These are phyloP conservation scores for Spinus olivaceus DNA, from an alignment of 2,797 vertebrate genomes.

Conservation along the genomic window DNA sequence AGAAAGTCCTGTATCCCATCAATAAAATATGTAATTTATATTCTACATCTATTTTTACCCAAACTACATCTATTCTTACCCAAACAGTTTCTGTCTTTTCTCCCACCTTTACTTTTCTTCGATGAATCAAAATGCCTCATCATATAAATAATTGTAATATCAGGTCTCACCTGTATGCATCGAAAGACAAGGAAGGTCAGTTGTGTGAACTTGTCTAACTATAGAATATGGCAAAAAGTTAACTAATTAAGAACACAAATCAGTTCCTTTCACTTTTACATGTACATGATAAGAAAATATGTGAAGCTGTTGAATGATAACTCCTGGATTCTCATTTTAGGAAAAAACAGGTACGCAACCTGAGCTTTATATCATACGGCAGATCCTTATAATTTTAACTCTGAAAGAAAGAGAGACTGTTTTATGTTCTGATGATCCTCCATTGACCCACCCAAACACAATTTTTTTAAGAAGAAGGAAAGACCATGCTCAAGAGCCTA, in stretches of 20 bases:
- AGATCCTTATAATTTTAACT: not conserved
- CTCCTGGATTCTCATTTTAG: not conserved
- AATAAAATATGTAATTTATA: not conserved
- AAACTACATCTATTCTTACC: not conserved
- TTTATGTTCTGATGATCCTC: not conserved
- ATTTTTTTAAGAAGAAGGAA: slow-evolving; percentile 22
- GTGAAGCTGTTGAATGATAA: not conserved
- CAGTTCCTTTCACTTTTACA: not conserved
- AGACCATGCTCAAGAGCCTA: slow-evolving; percentile 8
- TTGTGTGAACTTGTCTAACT: not conserved
- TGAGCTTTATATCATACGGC: not conserved
- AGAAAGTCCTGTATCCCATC: not conserved
- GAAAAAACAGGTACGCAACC: not conserved
- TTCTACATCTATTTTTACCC: not conserved
- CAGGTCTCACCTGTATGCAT: not conserved
- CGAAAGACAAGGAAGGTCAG: not conserved
- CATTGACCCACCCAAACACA: not conserved
- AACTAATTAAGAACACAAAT: not conserved
- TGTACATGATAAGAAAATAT: not conserved
- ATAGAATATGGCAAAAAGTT: not conserved
- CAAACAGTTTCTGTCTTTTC: not conserved
- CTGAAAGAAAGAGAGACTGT: not conserved
- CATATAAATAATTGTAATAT: not conserved
- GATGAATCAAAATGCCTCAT: not conserved
- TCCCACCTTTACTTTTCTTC: not conserved